Percentiles rank a stretch among this genome's conserved stretches.
Conservation (phyloP, 2,113 vertebrate genomes). For the Phalacrocorax pelagicus region DNA sequence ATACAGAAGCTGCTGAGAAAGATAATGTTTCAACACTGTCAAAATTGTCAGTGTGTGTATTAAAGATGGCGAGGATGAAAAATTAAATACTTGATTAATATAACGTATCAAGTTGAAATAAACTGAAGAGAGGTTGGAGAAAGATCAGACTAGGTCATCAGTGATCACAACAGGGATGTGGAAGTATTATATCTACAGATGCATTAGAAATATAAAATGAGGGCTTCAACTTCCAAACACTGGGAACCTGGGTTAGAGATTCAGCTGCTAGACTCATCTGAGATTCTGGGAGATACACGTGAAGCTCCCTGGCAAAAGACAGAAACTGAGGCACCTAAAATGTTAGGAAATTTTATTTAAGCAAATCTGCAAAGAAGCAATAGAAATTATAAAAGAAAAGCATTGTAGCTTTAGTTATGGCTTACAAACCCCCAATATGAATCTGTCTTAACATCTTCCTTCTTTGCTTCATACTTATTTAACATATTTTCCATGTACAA, state of each 20-base stretch:
- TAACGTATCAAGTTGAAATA: neutral
- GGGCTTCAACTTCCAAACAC: neutral
- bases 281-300: neutral
- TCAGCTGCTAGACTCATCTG: neutral
- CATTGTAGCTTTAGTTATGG: neutral
- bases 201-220: neutral
- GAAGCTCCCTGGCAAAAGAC: neutral
- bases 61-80: neutral
- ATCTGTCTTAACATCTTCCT: neutral
- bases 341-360: neutral
- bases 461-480: neutral
- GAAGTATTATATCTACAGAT: neutral
- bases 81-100: neutral
- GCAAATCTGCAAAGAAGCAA: neutral
- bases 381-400: neutral
- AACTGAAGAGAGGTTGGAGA: neutral
- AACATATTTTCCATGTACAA: neutral
- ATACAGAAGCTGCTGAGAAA: neutral
- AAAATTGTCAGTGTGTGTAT: neutral
- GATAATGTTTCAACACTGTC: neutral
- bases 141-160: neutral
- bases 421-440: neutral
- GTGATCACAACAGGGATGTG: neutral
- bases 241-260: neutral
- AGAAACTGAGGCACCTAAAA: neutral